phyloP scores from a whole-genome alignment of 2,797 vertebrate genomes.

The Orientallactaga sibirica region DNA sequence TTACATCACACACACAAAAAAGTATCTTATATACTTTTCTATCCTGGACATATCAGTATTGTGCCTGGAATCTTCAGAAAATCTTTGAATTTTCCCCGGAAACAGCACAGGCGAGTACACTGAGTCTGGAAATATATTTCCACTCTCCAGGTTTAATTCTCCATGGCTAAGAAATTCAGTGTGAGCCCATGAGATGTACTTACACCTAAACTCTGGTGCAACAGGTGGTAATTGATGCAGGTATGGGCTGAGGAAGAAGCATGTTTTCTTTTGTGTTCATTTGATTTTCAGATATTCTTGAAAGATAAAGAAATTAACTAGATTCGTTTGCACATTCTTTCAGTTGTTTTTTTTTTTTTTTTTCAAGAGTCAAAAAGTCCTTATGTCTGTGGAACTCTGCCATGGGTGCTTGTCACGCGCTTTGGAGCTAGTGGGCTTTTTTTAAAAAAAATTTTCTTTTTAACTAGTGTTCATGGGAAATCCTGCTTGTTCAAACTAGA shows the following conservation, averaged over 20 bases:
- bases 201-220: neutral
- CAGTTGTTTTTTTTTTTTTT: neutral
- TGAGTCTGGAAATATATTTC: neutral
- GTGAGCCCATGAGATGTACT: neutral
- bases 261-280: slow-evolving; percentile 61
- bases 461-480: neutral
- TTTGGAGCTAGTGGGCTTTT: neutral
- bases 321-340: slow-evolving; percentile 65
- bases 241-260: slow-evolving; percentile 57
- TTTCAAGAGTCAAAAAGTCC: slow-evolving; percentile 63
- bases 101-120: neutral
- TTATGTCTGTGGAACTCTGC: neutral
- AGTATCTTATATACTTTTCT: neutral
- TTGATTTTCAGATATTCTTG: slow-evolving; percentile 59
- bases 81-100: neutral
- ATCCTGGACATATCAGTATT: neutral
- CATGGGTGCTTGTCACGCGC: neutral
- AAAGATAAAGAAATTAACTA: slow-evolving; percentile 66
- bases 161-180: neutral
- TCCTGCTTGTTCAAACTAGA: neutral
- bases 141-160: slow-evolving; percentile 24
- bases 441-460: neutral
- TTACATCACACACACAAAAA: neutral
- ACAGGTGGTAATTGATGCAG: slow-evolving; percentile 63
- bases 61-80: neutral